phyloP scores from a whole-genome alignment of 2,888 invertebrate species.

The Nomada goodeniana region DNA sequence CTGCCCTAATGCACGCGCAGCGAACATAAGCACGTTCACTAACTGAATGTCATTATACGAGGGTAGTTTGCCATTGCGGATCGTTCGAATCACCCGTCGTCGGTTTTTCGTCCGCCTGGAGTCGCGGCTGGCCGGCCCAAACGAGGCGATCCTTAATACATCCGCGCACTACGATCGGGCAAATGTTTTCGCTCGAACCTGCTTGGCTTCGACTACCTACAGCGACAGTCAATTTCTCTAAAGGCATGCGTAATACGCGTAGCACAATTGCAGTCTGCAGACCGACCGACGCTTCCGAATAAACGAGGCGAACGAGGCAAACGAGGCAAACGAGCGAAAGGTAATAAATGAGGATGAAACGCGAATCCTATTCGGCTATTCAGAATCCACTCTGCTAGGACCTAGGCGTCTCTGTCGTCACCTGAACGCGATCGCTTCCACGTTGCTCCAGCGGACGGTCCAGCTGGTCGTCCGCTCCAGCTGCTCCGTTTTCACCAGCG shows the following conservation, averaged over 20 bases:
- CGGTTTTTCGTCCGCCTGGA: conserved; percentile 21
- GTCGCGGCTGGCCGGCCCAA: conserved; percentile 17
- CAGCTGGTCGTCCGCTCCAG: conserved; percentile 12
- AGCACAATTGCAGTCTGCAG: too few species aligned
- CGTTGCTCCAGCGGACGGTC: conserved; percentile 2
- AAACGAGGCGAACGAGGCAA: neutral
- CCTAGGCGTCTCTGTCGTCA: conserved; percentile 34
- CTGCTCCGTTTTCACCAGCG: neutral
- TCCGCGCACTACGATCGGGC: conserved; percentile 16
- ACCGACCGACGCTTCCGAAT: neutral
- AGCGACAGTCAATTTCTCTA: neutral
- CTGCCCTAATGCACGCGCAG: conserved; percentile 34
- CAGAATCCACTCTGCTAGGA: conserved; percentile 20
- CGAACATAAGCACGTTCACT: conserved; percentile 56
- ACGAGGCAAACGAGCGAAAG: neutral
- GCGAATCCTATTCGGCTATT: neutral
- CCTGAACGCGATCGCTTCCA: conserved; percentile 29
- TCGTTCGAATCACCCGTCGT: conserved; percentile 37
- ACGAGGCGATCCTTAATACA: neutral
- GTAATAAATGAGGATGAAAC: neutral
- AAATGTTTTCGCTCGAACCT: neutral
- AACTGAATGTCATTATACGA: conserved; percentile 53
- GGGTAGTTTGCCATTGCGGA: conserved; percentile 39
- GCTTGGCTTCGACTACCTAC: neutral
- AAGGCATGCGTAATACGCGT: neutral